Evolutionary conservation across 2,797 vertebrate genomes (phyloP).

Genomic region (Melanotaenia parkinsoni): DNA sequence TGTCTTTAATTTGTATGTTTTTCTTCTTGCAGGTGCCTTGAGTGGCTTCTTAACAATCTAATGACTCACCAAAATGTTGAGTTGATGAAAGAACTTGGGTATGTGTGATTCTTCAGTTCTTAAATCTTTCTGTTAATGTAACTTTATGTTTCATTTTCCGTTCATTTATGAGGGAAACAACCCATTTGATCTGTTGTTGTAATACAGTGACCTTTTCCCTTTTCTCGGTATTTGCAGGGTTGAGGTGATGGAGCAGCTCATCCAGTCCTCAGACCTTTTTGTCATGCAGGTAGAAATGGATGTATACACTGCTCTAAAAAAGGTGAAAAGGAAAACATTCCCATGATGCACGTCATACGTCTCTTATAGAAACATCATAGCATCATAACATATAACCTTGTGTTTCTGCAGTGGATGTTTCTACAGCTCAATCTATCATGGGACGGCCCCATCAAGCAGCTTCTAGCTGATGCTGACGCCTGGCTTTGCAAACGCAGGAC

Average conservation of each 20-base stretch:
- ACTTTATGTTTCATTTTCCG: neutral
- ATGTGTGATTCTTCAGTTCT: conserved; percentile 30
- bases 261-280: conserved; percentile 94
- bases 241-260: conserved; percentile 92
- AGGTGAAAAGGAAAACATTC: conserved; percentile 79
- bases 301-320: conserved; percentile 96
- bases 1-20: conserved; percentile 3
- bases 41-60: conserved; percentile 98
- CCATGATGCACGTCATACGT: neutral
- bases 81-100: conserved; percentile 97
- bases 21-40: conserved; percentile 88
- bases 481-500: conserved; percentile 94
- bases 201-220: neutral
- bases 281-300: conserved; percentile 99
- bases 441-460: conserved; percentile 94
- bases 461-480: conserved; percentile 90
- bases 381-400: neutral
- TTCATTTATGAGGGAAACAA: neutral
- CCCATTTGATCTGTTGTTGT: neutral
- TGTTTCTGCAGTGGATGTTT: conserved; percentile 93
- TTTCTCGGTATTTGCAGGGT: conserved; percentile 76
- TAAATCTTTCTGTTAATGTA: neutral
- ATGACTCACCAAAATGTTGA: conserved; percentile 98
- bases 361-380: neutral
- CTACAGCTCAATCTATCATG: conserved; percentile 94